phyloP scores from a whole-genome alignment of 1,140 invertebrate species.

The Pseudobourletiella spinata region DNA sequence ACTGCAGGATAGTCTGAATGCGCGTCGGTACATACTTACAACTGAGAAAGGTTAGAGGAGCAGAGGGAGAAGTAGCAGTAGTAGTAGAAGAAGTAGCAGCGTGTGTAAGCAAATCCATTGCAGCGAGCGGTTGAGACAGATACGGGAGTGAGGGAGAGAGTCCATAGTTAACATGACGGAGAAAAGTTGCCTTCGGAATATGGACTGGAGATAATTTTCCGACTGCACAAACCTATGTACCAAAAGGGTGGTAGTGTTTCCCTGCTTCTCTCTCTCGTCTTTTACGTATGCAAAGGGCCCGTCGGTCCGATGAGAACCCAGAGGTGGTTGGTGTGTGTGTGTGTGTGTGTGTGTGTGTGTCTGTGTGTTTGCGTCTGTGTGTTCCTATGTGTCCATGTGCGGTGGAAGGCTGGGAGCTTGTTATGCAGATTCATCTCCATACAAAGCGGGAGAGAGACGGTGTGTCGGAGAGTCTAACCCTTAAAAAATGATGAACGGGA shows the following conservation, averaged over 20 bases:
- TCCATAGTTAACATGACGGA: not conserved
- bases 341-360: no score
- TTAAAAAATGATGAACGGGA: slow-evolving; percentile 30
- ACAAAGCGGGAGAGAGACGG: slow-evolving; percentile 5
- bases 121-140: not conserved
- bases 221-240: slow-evolving; percentile 1
- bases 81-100: no score
- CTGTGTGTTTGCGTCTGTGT: no score
- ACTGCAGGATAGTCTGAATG: no score
- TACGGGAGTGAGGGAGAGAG: slow-evolving; percentile 2
- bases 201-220: slow-evolving; percentile 22
- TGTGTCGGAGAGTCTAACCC: slow-evolving; percentile 17
- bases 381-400: no score
- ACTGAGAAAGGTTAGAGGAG: no score
- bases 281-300: slow-evolving; percentile 13
- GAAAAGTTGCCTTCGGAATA: slow-evolving; percentile 19
- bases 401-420: slow-evolving; percentile 18
- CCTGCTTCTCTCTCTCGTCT: no score
- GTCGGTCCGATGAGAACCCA: not conserved
- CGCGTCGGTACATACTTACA: no score
- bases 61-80: not conserved
- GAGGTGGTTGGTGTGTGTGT: no score
- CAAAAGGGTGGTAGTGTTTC: not conserved
- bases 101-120: not conserved
- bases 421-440: slow-evolving; percentile 25